phyloP scores from a whole-genome alignment of 2,888 invertebrate genomes.

The Chaitophorus viminalis region DNA sequence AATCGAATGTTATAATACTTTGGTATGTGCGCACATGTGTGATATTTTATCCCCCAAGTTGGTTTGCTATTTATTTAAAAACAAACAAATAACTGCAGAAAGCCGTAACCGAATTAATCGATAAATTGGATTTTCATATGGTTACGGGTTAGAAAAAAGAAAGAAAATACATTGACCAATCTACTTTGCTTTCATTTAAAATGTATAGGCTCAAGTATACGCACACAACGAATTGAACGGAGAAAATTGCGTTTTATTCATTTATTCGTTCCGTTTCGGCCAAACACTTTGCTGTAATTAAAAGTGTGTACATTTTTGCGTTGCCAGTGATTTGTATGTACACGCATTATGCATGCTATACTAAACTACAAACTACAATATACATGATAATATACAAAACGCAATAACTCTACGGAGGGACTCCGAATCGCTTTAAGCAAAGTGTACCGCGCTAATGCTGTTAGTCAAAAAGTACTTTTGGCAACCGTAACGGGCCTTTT shows the following conservation, averaged over 20 bases:
- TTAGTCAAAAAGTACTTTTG: slow-evolving; percentile 41
- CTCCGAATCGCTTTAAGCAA: slow-evolving; percentile 18
- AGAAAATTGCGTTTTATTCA: not conserved
- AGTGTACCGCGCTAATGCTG: slow-evolving; percentile 27
- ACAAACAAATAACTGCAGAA: not conserved
- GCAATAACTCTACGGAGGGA: not conserved
- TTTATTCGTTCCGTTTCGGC: not conserved
- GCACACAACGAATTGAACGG: not conserved
- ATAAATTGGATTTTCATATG: not conserved
- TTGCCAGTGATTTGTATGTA: not conserved
- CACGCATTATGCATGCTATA: not conserved
- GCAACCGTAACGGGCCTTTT: slow-evolving; percentile 30
- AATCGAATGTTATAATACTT: too few relatives aligned
- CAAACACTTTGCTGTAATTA: slow-evolving; percentile 28
- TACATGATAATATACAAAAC: not conserved
- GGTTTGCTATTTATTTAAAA: not conserved
- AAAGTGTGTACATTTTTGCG: not conserved
- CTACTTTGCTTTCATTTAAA: not conserved
- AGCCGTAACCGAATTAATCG: not conserved
- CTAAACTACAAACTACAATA: too few relatives aligned
- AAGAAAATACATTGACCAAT: not conserved
- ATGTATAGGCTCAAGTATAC: not conserved
- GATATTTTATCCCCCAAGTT: not conserved
- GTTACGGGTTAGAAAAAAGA: not conserved
- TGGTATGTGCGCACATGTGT: not conserved